A percentile compares a stretch with the other conserved stretches of the same genome.
Conservation (phyloP, 1,140 invertebrate species). For the Drosophila sucinea region DNA sequence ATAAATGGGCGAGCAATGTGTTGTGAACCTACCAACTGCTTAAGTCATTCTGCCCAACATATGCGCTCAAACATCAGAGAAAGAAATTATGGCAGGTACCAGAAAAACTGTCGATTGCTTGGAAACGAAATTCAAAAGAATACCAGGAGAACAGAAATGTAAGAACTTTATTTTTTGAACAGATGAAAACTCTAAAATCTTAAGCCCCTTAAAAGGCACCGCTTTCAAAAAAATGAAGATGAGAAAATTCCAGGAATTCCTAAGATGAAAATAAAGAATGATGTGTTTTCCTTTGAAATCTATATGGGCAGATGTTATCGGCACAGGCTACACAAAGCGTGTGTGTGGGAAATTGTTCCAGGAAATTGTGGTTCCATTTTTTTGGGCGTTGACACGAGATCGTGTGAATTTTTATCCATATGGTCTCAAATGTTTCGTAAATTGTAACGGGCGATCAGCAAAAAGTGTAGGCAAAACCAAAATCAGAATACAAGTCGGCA, state of each 20-base stretch:
- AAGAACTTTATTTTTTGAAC: conserved; percentile 1
- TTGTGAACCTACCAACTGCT: no score
- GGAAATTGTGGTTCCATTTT: background rate
- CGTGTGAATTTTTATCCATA: conserved; percentile 42
- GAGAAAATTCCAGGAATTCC: conserved; percentile 28
- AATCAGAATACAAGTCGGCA: background rate
- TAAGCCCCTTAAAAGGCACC: conserved; percentile 36
- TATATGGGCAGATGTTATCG: conserved; percentile 8
- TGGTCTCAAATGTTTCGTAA: conserved; percentile 6
- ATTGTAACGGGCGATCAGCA: conserved; percentile 31
- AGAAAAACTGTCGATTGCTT: conserved; percentile 17
- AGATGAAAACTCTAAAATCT: background rate
- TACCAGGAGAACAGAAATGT: background rate
- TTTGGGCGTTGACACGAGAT: background rate
- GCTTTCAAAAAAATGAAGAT: background rate
- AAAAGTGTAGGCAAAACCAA: background rate
- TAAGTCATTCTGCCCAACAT: no score
- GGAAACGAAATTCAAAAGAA: conserved; percentile 37
- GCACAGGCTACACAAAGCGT: conserved; percentile 8
- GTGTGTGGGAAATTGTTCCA: conserved; percentile 15
- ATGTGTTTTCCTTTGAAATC: conserved; percentile 13
- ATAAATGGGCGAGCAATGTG: no score
- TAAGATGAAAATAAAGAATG: conserved; percentile 11
- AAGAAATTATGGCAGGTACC: no score
- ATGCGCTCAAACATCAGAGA: no score